These are phyloP conservation scores for Eilema griseolum DNA, from an alignment of 2,888 invertebrate species.

Conservation along the genomic window DNA sequence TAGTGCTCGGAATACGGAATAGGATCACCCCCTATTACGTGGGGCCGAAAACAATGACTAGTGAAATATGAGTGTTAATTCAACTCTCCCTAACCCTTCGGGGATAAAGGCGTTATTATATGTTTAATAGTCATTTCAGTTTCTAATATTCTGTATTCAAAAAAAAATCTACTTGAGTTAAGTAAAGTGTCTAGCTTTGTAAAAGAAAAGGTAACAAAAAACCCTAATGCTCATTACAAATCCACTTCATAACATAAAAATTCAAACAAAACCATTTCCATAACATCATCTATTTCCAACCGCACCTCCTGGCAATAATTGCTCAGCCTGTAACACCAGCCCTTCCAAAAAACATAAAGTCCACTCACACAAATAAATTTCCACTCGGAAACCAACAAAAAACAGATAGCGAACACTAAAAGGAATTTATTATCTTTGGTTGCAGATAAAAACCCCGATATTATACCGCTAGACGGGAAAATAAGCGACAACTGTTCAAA, in stretches of 20 bases:
- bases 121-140: no score
- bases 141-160: no score
- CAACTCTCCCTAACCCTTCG: no score
- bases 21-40: no score
- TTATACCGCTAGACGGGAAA: conserved; percentile 82
- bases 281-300: conserved; percentile 12
- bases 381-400: conserved; percentile 34
- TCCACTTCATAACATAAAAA: background rate
- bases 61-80: no score
- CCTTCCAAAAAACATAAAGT: conserved; percentile 30
- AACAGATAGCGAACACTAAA: conserved; percentile 33
- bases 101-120: no score
- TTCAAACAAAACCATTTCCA: background rate
- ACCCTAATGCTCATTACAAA: background rate
- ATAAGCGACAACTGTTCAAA: conserved; percentile 81
- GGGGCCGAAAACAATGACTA: no score
- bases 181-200: background rate
- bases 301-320: conserved; percentile 21
- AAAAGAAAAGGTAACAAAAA: background rate
- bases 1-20: no score
- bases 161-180: no score
- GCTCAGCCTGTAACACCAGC: conserved; percentile 15
- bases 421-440: conserved; percentile 40
- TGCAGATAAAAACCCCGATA: conserved; percentile 84
- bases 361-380: conserved; percentile 32